A percentile compares a stretch with the other conserved stretches of the same genome.
phyloP scores from a whole-genome alignment of 2,113 vertebrate genomes.

The Merops nubicus region DNA sequence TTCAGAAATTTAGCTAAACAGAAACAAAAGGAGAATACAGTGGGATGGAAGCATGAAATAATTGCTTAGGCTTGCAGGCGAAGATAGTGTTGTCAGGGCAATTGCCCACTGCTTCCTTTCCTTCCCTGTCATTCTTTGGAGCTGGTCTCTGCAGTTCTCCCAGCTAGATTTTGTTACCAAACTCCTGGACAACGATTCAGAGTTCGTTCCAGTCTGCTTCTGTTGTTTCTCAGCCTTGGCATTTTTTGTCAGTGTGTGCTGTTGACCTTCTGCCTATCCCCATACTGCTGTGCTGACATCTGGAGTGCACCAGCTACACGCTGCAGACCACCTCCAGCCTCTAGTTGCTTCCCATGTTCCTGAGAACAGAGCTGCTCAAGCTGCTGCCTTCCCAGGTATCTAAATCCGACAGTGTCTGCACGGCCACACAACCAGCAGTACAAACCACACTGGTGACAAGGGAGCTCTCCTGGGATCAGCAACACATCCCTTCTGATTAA shows the following conservation, averaged over 20 bases:
- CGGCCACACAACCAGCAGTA: fast-evolving
- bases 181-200: neutral
- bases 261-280: neutral
- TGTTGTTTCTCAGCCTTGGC: neutral
- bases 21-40: neutral
- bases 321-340: neutral
- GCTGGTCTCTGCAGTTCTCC: neutral
- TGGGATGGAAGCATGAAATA: neutral
- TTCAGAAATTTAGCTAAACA: neutral
- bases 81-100: neutral
- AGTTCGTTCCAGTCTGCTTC: neutral
- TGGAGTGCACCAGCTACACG: neutral
- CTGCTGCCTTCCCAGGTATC: neutral
- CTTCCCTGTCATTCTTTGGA: neutral
- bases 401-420: neutral
- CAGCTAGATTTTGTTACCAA: neutral
- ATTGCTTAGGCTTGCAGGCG: fast-evolving
- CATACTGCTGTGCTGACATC: neutral
- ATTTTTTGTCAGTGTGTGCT: neutral
- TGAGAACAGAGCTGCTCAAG: too few species aligned
- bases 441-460: neutral
- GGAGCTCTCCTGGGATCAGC: neutral
- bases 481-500: neutral
- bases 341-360: neutral
- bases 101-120: neutral